Percentiles rank a stretch among this genome's conserved stretches.
Conservation (phyloP, 2,888 invertebrate species). For the Celastrina argiolus region DNA sequence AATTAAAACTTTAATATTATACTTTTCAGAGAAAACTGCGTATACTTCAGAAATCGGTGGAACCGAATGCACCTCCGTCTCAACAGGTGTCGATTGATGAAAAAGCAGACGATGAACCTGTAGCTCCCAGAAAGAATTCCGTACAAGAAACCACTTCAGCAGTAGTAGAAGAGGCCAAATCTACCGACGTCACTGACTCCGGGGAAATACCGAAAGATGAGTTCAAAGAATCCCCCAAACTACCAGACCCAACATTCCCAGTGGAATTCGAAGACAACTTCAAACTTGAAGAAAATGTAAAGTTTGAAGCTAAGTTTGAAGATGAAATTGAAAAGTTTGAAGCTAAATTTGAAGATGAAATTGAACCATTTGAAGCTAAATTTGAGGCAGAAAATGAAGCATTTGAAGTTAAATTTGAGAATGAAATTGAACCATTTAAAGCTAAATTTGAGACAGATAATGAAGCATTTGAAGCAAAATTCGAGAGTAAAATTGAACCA, state of each 20-base stretch:
- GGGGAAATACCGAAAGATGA: neutral
- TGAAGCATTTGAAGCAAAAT: neutral
- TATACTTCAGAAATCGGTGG: slow-evolving; percentile 77
- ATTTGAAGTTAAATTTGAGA: slow-evolving; percentile 40
- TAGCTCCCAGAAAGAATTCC: slow-evolving; percentile 38
- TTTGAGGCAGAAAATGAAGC: slow-evolving; percentile 43
- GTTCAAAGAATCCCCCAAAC: slow-evolving; percentile 39
- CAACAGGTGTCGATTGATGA: slow-evolving; percentile 56
- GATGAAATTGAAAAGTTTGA: slow-evolving; percentile 27
- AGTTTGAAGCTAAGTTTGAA: slow-evolving; percentile 46
- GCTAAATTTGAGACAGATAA: slow-evolving; percentile 44
- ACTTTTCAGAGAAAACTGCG: slow-evolving; percentile 81
- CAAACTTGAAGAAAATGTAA: slow-evolving; percentile 6
- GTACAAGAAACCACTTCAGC: slow-evolving; percentile 24
- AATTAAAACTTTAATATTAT: neutral
- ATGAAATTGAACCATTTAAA: slow-evolving; percentile 28
- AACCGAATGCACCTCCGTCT: slow-evolving; percentile 58
- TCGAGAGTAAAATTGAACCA: neutral
- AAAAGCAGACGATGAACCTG: slow-evolving; percentile 43
- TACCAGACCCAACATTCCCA: slow-evolving; percentile 53
- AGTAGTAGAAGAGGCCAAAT: slow-evolving; percentile 28
- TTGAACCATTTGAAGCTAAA: slow-evolving; percentile 36
- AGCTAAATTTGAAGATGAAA: slow-evolving; percentile 15
- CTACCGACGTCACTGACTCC: slow-evolving; percentile 31
- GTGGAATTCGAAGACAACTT: slow-evolving; percentile 57